phyloP scores from a whole-genome alignment of 1,140 invertebrate genomes.

The Drosophila parabipectinata region DNA sequence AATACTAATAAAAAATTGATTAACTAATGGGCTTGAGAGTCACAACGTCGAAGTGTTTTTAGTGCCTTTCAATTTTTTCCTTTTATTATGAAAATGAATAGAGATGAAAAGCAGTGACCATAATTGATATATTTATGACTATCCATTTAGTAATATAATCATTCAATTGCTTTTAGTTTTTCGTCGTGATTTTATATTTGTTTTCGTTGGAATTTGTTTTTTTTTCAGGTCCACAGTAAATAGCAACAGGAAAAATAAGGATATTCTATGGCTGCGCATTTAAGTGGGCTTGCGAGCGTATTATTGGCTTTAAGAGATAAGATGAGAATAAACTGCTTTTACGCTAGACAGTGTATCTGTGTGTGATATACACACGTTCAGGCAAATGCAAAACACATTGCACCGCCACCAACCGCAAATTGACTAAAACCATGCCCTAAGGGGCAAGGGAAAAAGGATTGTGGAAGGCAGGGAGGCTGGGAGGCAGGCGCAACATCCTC shows the following conservation, averaged over 20 bases:
- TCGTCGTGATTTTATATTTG: not conserved
- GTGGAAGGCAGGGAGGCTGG: not conserved
- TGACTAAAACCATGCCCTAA: slow-evolving; percentile 73
- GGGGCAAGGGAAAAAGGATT: slow-evolving; percentile 11
- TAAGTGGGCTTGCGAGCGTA: slow-evolving; percentile 75
- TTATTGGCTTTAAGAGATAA: slow-evolving; percentile 83
- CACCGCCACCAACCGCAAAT: slow-evolving; percentile 70
- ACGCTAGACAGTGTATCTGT: slow-evolving; percentile 23
- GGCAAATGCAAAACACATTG: slow-evolving; percentile 44
- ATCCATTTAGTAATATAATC: slow-evolving; percentile 1
- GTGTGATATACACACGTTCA: slow-evolving; percentile 18
- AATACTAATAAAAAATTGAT: not conserved
- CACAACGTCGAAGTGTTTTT: not conserved
- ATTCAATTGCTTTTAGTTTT: slow-evolving; percentile 1
- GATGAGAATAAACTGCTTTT: slow-evolving; percentile 81
- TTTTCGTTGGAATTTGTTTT: not conserved
- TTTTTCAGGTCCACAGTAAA: slow-evolving; percentile 12
- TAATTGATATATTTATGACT: slow-evolving; percentile 6
- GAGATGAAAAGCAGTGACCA: not conserved
- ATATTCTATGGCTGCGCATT: slow-evolving; percentile 61
- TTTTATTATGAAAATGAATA: not conserved
- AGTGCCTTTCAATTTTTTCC: not conserved
- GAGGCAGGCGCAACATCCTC: slow-evolving; percentile 37
- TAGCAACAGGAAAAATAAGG: slow-evolving; percentile 30
- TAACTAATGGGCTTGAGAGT: slow-evolving; percentile 6